Percentiles rank a stretch among this genome's conserved stretches.
Evolutionary conservation across 1,140 invertebrate species (phyloP).

Genomic region (Cylas formicarius): DNA sequence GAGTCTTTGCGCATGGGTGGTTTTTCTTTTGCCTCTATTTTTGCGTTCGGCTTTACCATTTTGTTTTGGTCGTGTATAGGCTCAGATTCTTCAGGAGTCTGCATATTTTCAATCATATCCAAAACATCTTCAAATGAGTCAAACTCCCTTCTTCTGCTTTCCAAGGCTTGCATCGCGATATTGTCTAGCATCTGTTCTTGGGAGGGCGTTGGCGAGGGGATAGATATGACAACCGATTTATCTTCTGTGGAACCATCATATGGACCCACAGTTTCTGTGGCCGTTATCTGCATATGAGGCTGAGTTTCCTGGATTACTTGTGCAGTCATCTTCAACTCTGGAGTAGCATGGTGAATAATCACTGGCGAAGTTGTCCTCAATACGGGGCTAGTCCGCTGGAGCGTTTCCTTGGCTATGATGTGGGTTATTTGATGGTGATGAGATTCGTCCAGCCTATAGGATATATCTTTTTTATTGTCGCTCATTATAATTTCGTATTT

Average conservation of each 20-base stretch:
- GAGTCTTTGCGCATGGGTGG: slow-evolving; percentile 20
- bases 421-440: slow-evolving; percentile 9
- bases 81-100: slow-evolving; percentile 34
- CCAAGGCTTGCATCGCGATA: slow-evolving; percentile 49
- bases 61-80: slow-evolving; percentile 23
- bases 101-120: slow-evolving; percentile 61
- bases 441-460: background rate
- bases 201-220: slow-evolving; percentile 53
- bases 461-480: slow-evolving; percentile 9
- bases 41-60: slow-evolving; percentile 14
- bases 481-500: slow-evolving; percentile 3
- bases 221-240: slow-evolving; percentile 54
- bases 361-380: slow-evolving; percentile 31
- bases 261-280: slow-evolving; percentile 27
- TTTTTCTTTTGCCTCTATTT: slow-evolving; percentile 18
- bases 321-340: slow-evolving; percentile 40
- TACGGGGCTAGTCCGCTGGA: slow-evolving; percentile 25
- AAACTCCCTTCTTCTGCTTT: slow-evolving; percentile 47
- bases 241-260: slow-evolving; percentile 42
- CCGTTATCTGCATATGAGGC: slow-evolving; percentile 27
- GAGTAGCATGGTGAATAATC: slow-evolving; percentile 32
- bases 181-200: slow-evolving; percentile 54
- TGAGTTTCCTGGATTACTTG: slow-evolving; percentile 34
- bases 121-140: slow-evolving; percentile 61
- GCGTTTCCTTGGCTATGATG: slow-evolving; percentile 20